Evolutionary conservation across 2,888 invertebrate species (phyloP).

Genomic region (Phania funesta): DNA sequence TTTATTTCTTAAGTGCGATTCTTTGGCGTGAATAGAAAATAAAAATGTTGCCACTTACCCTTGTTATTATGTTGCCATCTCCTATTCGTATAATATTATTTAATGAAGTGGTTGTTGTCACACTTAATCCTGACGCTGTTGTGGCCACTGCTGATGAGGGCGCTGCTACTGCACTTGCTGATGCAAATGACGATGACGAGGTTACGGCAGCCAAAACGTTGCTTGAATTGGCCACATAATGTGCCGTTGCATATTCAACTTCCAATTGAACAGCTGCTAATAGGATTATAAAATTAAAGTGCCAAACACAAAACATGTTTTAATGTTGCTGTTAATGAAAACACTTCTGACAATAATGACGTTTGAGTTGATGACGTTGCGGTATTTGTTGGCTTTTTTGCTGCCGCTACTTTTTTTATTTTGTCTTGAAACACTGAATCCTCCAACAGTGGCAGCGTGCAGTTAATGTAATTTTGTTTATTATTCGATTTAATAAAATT

Average conservation of each 20-base stretch:
- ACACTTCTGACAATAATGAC: constrained; percentile 38
- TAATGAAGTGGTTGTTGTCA: constrained; percentile 69
- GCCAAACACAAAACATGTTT: constrained; percentile 68
- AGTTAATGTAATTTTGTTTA: constrained; percentile 54
- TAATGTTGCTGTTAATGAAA: constrained; percentile 34
- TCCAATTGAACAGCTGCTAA: constrained; percentile 68
- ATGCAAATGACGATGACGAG: constrained; percentile 5
- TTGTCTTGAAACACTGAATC: background rate
- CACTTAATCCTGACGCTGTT: constrained; percentile 55
- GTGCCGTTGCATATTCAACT: constrained; percentile 70
- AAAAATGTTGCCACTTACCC: too few species aligned
- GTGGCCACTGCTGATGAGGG: constrained; percentile 58
- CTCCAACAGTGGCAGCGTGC: constrained; percentile 47
- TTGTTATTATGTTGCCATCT: constrained; percentile 77
- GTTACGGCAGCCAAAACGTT: constrained; percentile 17
- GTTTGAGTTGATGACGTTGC: constrained; percentile 20
- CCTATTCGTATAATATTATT: constrained; percentile 76
- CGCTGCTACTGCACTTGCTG: constrained; percentile 52
- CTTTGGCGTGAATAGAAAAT: too few species aligned
- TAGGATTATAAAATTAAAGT: constrained; percentile 63
- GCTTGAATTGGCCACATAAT: constrained; percentile 60
- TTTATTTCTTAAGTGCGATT: too few species aligned
- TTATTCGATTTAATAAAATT: constrained; percentile 56
- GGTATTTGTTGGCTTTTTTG: background rate
- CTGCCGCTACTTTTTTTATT: background rate